Conservation (phyloP, 2,888 invertebrate genomes). For the Bugula neritina region DNA sequence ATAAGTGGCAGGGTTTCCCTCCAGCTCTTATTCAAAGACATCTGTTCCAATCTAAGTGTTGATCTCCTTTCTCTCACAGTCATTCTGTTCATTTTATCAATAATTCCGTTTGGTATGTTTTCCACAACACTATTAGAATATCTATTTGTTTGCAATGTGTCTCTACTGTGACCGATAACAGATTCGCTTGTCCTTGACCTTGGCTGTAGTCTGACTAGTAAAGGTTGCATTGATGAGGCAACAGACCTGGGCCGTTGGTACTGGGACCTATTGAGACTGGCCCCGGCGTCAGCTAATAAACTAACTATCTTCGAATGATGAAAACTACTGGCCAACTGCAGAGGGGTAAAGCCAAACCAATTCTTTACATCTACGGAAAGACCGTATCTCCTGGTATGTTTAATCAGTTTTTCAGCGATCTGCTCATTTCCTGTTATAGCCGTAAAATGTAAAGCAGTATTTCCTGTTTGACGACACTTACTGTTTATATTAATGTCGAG, state of each 20-base stretch:
- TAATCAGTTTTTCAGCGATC: background rate
- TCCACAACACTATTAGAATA: background rate
- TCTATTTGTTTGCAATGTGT: background rate
- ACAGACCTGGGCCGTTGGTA: no score
- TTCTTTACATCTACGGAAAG: background rate
- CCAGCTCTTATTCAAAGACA: conserved; percentile 18
- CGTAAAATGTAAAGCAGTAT: conserved; percentile 49
- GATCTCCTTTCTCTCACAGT: background rate
- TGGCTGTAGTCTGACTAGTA: background rate
- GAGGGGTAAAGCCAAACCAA: background rate
- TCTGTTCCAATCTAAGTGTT: no score
- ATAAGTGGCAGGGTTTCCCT: background rate
- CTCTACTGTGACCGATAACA: background rate
- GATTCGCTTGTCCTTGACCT: background rate
- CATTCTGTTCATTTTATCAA: background rate
- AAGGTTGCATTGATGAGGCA: background rate
- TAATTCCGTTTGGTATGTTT: background rate
- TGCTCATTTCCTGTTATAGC: conserved; percentile 38
- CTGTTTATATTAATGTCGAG: conserved; percentile 47
- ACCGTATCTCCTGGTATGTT: background rate
- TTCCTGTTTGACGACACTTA: conserved; percentile 41
- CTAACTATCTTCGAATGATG: background rate
- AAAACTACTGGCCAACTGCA: background rate
- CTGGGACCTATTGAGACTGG: background rate
- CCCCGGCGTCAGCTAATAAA: background rate